Evolutionary conservation across 1,140 invertebrate genomes (phyloP), one percentile per base, ranked within the genome.

Genomic region (Bicyclus anynana): DNA sequence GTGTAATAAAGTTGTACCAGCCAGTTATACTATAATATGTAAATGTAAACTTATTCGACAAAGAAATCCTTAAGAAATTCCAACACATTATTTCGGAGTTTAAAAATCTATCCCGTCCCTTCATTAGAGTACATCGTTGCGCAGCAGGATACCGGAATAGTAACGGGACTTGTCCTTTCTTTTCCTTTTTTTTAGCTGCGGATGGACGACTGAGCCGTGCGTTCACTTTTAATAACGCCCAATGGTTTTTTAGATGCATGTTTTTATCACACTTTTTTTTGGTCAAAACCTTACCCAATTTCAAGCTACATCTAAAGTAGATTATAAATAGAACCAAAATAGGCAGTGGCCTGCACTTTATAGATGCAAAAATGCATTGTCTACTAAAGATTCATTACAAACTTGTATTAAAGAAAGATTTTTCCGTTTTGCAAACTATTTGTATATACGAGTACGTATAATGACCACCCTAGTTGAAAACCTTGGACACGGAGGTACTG

Each of bases 81-180:
- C 21, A 20, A 23, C 17, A 13, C 21, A 21, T 21, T 40, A 57
- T 26, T 53, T 49, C 44, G 12, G 20, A 26, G 23, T 52, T 27
- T 20, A 21, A 33, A 46, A 57, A 56, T 64, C 59, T 62, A 59
- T 68, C 44, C 56, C 52, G 64, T 59, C 59, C 59, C 42, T 57
- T 50, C 42, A 20, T 58, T 51, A 68, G 42, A 59, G 50, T 65
- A 63, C 62, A 67, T 68, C 60, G 67, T 72, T 65, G 61, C 72
- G 52, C 66, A 71, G 65, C 72, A 69, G 63, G 76, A 66, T 63
- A 67, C 65, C 74, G 76, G 77, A 74, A 75, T 72, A 42, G 37
- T 86, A 86, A 86, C 83, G 83, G 83, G 72, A 84, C 74, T 73
- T 29, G 50, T 67, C 63, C 67, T 69, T 80, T 81, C 61, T 75